phyloP scores from a whole-genome alignment of 2,888 invertebrate species.

The Cephus rjabovi region DNA sequence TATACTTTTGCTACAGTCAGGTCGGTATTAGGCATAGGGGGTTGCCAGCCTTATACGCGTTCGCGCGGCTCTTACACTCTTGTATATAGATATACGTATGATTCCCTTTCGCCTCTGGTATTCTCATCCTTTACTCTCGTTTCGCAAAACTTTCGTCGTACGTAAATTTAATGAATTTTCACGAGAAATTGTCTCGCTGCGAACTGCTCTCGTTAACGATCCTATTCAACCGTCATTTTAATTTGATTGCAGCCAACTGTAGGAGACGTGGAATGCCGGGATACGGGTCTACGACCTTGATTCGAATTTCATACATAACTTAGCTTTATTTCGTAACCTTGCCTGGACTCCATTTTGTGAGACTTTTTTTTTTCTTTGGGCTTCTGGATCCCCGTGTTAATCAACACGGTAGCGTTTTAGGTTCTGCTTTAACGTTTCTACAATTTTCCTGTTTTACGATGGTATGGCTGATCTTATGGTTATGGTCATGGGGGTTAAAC shows the following conservation, averaged over 20 bases:
- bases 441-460: not conserved
- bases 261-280: not conserved
- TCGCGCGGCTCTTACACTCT: not conserved
- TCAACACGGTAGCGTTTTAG: too few relatives aligned
- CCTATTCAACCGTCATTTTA: constrained; percentile 40
- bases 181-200: constrained; percentile 1
- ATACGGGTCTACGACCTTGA: not conserved
- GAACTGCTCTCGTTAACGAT: constrained; percentile 38
- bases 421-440: not conserved
- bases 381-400: too few relatives aligned
- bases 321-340: not conserved
- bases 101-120: too few relatives aligned
- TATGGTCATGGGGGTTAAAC: not conserved
- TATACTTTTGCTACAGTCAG: not conserved
- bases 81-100: not conserved
- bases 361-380: too few relatives aligned
- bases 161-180: constrained; percentile 2
- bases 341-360: not conserved
- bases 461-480: not conserved
- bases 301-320: not conserved
- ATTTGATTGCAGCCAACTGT: constrained; percentile 32
- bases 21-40: not conserved
- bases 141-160: not conserved
- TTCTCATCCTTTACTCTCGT: not conserved
- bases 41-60: not conserved